Conservation (phyloP, 2,888 invertebrate genomes). For the Acanthosepion pharaonis region DNA sequence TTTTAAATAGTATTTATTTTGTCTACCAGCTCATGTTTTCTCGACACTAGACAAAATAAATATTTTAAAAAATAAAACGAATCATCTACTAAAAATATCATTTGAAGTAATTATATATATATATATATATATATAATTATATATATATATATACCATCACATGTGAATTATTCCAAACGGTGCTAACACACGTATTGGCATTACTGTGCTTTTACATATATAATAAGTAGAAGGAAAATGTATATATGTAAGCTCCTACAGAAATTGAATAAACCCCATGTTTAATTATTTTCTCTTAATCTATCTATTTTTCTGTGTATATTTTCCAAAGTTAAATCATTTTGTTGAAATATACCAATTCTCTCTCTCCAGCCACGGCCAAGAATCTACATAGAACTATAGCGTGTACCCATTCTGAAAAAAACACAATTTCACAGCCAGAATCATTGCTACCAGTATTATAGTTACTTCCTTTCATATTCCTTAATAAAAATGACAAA, state of each 20-base stretch:
- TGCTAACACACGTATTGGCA: background rate
- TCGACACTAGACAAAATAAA: too few relatives aligned
- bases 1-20: too few relatives aligned
- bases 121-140: too few relatives aligned
- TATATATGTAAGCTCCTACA: background rate
- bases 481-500: background rate
- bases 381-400: background rate
- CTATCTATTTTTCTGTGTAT: background rate
- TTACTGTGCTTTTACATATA: background rate
- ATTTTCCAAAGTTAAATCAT: background rate
- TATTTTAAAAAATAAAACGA: too few relatives aligned
- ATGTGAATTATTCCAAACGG: background rate
- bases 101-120: too few relatives aligned
- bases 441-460: background rate
- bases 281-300: background rate
- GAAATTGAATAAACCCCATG: background rate
- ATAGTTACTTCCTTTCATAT: background rate
- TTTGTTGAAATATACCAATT: background rate
- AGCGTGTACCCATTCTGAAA: background rate
- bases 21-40: too few relatives aligned
- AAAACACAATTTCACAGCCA: background rate
- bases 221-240: background rate
- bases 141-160: background rate
- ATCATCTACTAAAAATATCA: too few relatives aligned
- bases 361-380: background rate